These are phyloP conservation scores for Salvator merianae DNA, from an alignment of 2,113 vertebrate species.

Conservation along the genomic window DNA sequence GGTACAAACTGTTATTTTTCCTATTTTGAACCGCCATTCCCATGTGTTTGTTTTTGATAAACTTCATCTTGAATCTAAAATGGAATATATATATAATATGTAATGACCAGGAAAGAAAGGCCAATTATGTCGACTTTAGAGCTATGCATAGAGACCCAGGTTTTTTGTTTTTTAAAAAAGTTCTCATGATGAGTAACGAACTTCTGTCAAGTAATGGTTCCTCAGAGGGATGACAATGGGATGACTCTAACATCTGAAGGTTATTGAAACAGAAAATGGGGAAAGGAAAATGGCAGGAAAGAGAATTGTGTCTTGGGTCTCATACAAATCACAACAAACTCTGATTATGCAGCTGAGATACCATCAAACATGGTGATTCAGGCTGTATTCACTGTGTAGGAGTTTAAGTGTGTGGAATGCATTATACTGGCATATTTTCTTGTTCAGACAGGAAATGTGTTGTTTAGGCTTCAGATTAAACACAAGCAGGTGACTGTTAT, in stretches of 20 bases:
- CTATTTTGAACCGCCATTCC: not conserved
- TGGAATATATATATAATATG: too few relatives aligned
- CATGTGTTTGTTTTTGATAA: too few relatives aligned
- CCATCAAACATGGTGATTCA: constrained; percentile 19
- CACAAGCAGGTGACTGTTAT: constrained; percentile 14
- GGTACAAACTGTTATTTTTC: too few relatives aligned
- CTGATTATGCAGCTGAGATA: not conserved
- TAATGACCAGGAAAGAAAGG: too few relatives aligned
- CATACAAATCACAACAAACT: not conserved
- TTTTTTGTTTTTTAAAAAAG: too few relatives aligned
- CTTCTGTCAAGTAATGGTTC: not conserved
- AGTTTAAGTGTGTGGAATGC: not conserved
- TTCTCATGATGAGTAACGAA: not conserved
- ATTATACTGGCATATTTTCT: constrained; percentile 24
- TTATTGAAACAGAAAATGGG: not conserved
- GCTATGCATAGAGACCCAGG: not conserved
- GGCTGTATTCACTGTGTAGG: not conserved
- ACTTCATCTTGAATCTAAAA: too few relatives aligned
- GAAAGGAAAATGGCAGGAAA: not conserved
- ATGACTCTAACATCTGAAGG: not conserved
- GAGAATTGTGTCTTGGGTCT: not conserved
- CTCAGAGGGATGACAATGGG: not conserved
- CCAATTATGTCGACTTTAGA: not conserved
- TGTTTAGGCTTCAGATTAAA: constrained; percentile 35
- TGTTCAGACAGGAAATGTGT: constrained; percentile 34